Base-by-base conservation (phyloP, 2,797 vertebrate species). In the Xiphophorus birchmanni region DNA sequence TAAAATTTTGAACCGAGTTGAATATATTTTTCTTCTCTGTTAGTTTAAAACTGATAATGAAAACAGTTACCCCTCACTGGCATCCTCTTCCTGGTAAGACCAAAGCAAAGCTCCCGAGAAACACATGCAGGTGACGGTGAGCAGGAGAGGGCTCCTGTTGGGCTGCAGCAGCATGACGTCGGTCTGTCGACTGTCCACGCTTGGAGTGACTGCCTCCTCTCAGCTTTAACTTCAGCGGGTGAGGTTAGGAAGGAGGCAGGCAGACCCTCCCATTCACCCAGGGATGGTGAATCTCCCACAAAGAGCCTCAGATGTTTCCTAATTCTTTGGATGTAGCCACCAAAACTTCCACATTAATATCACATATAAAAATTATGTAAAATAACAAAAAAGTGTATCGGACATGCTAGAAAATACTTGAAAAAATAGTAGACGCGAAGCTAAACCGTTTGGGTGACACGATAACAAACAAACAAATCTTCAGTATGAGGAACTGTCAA, bases 1-100 rank as follows among this genome's bases (percentile, higher is more conserved):
- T 21, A 11, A 52, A 6, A 29, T 37, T 76, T 58, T 4, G 9
- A 58, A 58, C 29, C 32, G 42, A 32, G 45, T 40, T 56, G 13
- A 58, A 32, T 17, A 18, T 35, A 17, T 37, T 4, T 44, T 5
- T 71, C 5, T 71, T 45, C 23, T 45, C 7, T 11, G 23, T 44
- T 44, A 3, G 40, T 47, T 72, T 47, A 47, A n/a, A n/a, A 15
- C 11, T n/a, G 26, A 40, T 44, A 8, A 29, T 10, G 32, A 60
- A 23, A 29, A n/a, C 11, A 65, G 3, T 79, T 96, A 99, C 98
- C 97, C 97, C 96, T 96, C 94, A 71, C 92, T 91, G 86, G 95
- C 96, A 92, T 97, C 96, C 56, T 96, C 96, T 77, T 97, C 96
- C 76, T 97, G 96, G 95, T 96, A 98, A 88, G 96, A 97, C 97